Evolutionary conservation across 2,113 vertebrate species (phyloP), one percentile per base, ranked within the genome.

Genomic region (Peromyscus californicus): DNA sequence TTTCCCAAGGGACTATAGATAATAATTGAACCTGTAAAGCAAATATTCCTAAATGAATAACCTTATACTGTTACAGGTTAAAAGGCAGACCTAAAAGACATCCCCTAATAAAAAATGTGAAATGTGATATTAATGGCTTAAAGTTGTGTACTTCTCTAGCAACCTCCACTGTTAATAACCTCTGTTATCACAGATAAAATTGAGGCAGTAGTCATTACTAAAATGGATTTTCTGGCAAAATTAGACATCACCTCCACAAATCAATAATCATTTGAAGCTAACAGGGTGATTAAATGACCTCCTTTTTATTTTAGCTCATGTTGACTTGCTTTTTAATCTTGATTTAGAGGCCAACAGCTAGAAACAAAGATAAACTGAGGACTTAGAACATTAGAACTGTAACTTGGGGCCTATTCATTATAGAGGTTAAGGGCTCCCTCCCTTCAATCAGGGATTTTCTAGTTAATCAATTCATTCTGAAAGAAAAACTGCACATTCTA

Each of bases 241-340:
- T 99, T 99, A 99, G 98, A 98, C 97, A 98, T 98, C 98, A 98
- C 98, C 98, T 99, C 97, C 92, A 98, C 95, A 95, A 99, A 99
- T 99, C 98, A 98, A 99, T 99, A 99, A 99, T 99, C 98, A 99
- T 99, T 99, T 99, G 98, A 98, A 98, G 97, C 96, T 98, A 99
- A 98, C 97, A 24, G 98, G 93, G 98, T 99, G 98, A 99, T 99
- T 99, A 98, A 99, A 98, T 98, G 98, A 98, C 98, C 98, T 98
- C 97, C 96, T 98, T 98, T 98, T 98, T 98, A 99, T 98, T 99
- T 99, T 98, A 97, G 93, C 96, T 98, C 97, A 98, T 98, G 98
- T 99, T 97, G 97, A 98, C 98, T 98, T 98, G 98, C 98, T 98
- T 98, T 98, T 97, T 98, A 98, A 98, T 99, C 98, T 98, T 98